Conservation (phyloP, 2,888 invertebrate genomes). For the Agonopterix subpropinquella region DNA sequence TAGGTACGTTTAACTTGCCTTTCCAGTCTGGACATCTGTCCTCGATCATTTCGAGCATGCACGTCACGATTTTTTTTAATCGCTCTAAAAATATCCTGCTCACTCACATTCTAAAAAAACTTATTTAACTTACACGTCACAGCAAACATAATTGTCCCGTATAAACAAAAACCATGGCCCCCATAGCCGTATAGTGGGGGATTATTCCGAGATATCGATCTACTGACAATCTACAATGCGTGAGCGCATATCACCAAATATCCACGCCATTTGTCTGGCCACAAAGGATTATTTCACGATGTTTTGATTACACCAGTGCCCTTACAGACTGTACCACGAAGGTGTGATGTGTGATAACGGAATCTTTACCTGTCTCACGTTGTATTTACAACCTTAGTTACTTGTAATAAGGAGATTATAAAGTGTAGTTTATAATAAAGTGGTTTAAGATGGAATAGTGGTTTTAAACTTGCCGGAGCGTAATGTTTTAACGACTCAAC, state of each 20-base stretch:
- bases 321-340: conserved; percentile 30
- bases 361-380: no score
- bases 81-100: no score
- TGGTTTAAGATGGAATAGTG: not conserved
- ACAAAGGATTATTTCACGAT: conserved; percentile 55
- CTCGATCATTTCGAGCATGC: no score
- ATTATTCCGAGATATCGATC: conserved; percentile 57
- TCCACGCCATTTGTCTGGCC: conserved; percentile 45
- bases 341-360: conserved; percentile 22
- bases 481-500: conserved; percentile 54
- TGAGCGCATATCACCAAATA: conserved; percentile 19
- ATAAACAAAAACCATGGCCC: no score
- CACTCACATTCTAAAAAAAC: no score
- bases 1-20: no score
- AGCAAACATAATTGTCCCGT: no score
- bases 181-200: conserved; percentile 17
- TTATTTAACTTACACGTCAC: no score
- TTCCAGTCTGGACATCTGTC: no score
- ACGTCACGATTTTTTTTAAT: no score
- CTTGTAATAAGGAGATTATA: conserved; percentile 18
- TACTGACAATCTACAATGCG: conserved; percentile 29
- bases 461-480: conserved; percentile 38
- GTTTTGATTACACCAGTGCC: conserved; percentile 56
- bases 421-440: conserved; percentile 2
- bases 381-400: not conserved